Conservation (phyloP, 2,888 invertebrate genomes). For the Sturmia bella region DNA sequence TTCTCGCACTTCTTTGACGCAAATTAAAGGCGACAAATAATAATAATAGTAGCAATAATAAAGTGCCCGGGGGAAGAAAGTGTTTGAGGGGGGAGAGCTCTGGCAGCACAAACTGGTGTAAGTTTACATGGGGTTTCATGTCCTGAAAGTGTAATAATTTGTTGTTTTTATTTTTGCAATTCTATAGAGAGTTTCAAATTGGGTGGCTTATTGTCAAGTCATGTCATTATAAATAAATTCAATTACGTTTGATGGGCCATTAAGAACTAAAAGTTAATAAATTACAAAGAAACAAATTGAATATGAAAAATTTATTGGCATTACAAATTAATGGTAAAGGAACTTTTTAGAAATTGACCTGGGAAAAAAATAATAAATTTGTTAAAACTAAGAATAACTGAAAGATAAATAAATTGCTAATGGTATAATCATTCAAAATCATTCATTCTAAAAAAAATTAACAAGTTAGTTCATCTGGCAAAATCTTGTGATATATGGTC, state of each 20-base stretch:
- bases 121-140: constrained; percentile 39
- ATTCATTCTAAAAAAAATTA: too few relatives aligned
- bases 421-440: too few relatives aligned
- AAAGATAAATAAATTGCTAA: too few relatives aligned
- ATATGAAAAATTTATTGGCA: constrained; percentile 12
- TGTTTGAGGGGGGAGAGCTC: not conserved
- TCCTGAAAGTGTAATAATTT: constrained; percentile 33
- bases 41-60: too few relatives aligned
- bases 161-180: not conserved
- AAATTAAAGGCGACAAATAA: constrained; percentile 44
- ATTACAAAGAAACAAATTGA: constrained; percentile 6
- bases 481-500: too few relatives aligned
- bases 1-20: not conserved
- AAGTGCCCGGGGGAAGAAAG: constrained; percentile 10
- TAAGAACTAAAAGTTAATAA: constrained; percentile 48
- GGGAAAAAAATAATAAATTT: too few relatives aligned
- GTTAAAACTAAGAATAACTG: too few relatives aligned
- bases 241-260: constrained; percentile 52
- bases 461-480: too few relatives aligned
- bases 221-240: constrained; percentile 63
- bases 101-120: constrained; percentile 34
- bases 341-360: too few relatives aligned
- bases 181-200: constrained; percentile 40
- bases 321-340: too few relatives aligned
- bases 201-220: constrained; percentile 32